These are phyloP conservation scores for Cyprinodon brontotheroides DNA, from an alignment of 2,113 vertebrate species.

Conservation along the genomic window DNA sequence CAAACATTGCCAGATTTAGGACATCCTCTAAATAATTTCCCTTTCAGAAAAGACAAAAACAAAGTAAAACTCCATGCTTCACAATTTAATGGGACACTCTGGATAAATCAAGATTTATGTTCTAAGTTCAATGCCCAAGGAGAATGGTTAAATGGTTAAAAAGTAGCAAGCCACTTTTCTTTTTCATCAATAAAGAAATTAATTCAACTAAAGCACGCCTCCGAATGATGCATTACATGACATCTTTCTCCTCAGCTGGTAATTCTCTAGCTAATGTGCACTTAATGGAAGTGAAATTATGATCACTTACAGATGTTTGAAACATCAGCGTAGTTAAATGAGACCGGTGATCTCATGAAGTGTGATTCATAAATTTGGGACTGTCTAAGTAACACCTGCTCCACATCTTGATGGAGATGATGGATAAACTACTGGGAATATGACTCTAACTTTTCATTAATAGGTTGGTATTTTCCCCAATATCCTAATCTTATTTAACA, in stretches of 20 bases:
- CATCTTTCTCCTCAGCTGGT: conserved; percentile 25
- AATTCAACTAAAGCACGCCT: conserved; percentile 28
- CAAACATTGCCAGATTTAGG: conserved; percentile 13
- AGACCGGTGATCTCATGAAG: conserved; percentile 41
- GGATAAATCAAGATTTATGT: neutral
- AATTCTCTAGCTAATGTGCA: conserved; percentile 54
- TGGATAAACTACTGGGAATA: conserved; percentile 16
- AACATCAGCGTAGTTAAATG: conserved; percentile 36
- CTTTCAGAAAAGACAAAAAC: neutral
- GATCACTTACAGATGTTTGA: conserved; percentile 61
- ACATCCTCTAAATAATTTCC: conserved; percentile 22
- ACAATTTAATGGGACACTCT: too few relatives aligned
- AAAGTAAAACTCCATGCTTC: neutral
- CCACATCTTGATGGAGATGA: conserved; percentile 38
- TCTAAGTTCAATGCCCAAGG: neutral
- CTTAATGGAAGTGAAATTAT: conserved; percentile 63
- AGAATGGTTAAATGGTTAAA: conserved; percentile 2
- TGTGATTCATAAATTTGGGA: conserved; percentile 47
- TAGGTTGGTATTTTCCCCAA: conserved; percentile 1
- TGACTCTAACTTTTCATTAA: conserved; percentile 4
- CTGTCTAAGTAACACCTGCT: conserved; percentile 54
- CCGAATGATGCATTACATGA: conserved; percentile 50
- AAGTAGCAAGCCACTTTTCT: neutral
- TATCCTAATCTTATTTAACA: conserved; percentile 2
- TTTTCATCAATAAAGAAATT: conserved; percentile 19